These are phyloP conservation scores for Ernsta delagoae DNA, from an alignment of 2,888 invertebrate species.

Conservation along the genomic window DNA sequence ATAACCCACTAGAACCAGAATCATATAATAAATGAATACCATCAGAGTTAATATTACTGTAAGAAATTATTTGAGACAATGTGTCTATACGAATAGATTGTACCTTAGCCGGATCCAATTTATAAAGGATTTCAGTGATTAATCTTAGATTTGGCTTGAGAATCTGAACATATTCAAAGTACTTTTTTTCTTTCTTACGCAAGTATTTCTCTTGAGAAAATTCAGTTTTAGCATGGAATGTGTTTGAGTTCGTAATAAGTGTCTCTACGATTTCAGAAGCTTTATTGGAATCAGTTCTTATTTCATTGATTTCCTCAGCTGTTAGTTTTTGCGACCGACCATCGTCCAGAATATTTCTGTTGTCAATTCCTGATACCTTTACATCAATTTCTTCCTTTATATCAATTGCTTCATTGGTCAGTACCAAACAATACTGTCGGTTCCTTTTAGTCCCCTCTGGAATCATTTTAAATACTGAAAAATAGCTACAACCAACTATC, in stretches of 20 bases:
- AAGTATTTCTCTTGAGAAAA: slow-evolving; percentile 97
- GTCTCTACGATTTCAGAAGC: slow-evolving; percentile 94
- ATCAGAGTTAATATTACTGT: slow-evolving; percentile 91
- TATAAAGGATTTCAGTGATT: slow-evolving; percentile 93
- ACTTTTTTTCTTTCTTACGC: slow-evolving; percentile 97
- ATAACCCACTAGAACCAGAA: slow-evolving; percentile 93
- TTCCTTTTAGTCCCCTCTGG: slow-evolving; percentile 83
- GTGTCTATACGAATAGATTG: slow-evolving; percentile 94
- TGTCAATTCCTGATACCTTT: slow-evolving; percentile 90
- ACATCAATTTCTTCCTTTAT: slow-evolving; percentile 87
- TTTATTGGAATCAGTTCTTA: slow-evolving; percentile 90
- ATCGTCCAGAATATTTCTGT: slow-evolving; percentile 92
- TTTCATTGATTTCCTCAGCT: slow-evolving; percentile 91
- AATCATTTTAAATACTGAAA: slow-evolving; percentile 91
- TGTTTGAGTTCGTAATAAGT: slow-evolving; percentile 95
- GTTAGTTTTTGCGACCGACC: slow-evolving; percentile 93
- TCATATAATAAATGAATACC: slow-evolving; percentile 94
- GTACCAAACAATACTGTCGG: slow-evolving; percentile 82
- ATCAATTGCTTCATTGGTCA: slow-evolving; percentile 73
- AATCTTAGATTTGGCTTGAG: slow-evolving; percentile 92
- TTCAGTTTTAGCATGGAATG: slow-evolving; percentile 95
- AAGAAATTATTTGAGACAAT: slow-evolving; percentile 93
- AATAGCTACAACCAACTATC: slow-evolving; percentile 88
- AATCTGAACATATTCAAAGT: slow-evolving; percentile 92
- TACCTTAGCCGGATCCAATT: slow-evolving; percentile 90